Percentiles rank a stretch among this genome's conserved stretches.
Conservation (phyloP, 1,140 invertebrate species). For the Meloidogyne hapla region DNA sequence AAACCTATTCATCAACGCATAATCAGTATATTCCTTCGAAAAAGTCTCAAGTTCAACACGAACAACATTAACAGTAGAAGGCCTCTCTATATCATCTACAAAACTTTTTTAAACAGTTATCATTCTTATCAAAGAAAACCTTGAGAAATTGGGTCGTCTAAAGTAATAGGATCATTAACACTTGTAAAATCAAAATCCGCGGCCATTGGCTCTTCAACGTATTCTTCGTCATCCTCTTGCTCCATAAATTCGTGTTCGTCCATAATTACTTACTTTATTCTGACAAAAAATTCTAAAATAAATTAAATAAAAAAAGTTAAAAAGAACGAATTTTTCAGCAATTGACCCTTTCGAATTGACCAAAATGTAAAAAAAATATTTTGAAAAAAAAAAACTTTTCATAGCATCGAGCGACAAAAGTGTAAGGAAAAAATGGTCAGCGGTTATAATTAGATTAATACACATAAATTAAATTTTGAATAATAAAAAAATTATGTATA, state of each 20-base stretch:
- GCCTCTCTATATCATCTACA: constrained; percentile 19
- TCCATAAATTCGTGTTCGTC: constrained; percentile 27
- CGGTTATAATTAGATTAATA: no score
- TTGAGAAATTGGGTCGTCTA: constrained; percentile 24
- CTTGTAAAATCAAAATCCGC: constrained; percentile 36
- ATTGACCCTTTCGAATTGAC: no score
- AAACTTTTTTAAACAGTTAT: constrained; percentile 9
- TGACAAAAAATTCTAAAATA: no score
- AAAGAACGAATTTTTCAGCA: no score
- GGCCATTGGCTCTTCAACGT: constrained; percentile 36
- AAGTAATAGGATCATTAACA: constrained; percentile 32
- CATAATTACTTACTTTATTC: constrained; percentile 5
- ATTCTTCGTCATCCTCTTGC: constrained; percentile 32
- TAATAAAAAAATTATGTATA: no score
- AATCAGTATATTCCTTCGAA: constrained; percentile 33
- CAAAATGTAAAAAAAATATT: no score
- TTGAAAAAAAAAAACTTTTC: no score
- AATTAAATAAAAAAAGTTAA: no score
- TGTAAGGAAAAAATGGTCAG: no score
- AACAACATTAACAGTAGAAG: constrained; percentile 32
- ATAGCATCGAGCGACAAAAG: no score
- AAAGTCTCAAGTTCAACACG: constrained; percentile 42
- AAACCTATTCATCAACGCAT: constrained; percentile 43
- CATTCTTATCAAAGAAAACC: constrained; percentile 23
- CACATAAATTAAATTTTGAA: no score